phyloP scores from a whole-genome alignment of 2,113 vertebrate genomes.

The Rynchops niger region DNA sequence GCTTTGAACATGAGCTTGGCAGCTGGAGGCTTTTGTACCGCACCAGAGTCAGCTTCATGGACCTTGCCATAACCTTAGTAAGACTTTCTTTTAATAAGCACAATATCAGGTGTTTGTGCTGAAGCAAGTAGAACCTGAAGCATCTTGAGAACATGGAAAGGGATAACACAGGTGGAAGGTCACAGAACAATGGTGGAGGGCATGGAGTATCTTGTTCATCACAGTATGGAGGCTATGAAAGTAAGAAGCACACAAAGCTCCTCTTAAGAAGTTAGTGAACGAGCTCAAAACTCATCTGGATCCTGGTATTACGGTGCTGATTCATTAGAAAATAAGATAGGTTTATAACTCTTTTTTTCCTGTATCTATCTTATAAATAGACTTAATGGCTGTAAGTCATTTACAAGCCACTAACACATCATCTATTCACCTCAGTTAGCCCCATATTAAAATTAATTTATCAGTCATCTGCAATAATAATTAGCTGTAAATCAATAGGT shows the following conservation, averaged over 20 bases:
- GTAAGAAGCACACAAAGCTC: neutral
- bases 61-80: neutral
- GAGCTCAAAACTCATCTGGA: neutral
- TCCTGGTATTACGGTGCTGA: neutral
- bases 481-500: conserved; percentile 67
- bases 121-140: conserved; percentile 9
- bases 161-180: neutral
- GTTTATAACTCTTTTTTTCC: neutral
- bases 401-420: conserved; percentile 46
- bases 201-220: neutral
- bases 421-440: conserved; percentile 37
- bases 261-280: neutral
- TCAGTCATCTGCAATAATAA: conserved; percentile 60
- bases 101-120: neutral
- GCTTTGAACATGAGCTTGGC: neutral
- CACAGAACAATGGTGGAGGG: neutral
- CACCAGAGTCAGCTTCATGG: neutral
- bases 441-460: conserved; percentile 65
- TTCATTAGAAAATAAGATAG: neutral
- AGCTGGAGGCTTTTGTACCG: neutral
- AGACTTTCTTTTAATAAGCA: neutral
- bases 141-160: neutral
- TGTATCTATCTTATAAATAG: conserved; percentile 11
- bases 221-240: neutral
- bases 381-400: conserved; percentile 1